Percentiles rank a stretch among this genome's conserved stretches.
phyloP scores from a whole-genome alignment of 23 tunicate species.

The Trididemnum miniatum region DNA sequence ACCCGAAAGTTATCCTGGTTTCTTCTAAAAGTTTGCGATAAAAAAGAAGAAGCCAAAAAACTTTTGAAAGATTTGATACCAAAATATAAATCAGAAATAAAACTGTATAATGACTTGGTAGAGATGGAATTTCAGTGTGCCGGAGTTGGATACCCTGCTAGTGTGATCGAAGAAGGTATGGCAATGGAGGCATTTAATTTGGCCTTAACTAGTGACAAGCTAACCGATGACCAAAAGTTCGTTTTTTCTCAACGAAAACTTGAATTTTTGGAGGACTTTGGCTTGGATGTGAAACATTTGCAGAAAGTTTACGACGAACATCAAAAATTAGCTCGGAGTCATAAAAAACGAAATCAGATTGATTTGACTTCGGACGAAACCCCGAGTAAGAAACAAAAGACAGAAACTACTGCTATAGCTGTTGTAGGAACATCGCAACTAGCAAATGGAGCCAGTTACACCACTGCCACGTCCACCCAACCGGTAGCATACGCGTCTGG shows the following conservation, averaged over 20 bases:
- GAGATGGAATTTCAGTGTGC: constrained; percentile 82
- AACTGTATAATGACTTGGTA: constrained; percentile 79
- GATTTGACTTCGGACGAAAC: constrained; percentile 37
- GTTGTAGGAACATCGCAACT: constrained; percentile 38
- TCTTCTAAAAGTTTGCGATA: constrained; percentile 58
- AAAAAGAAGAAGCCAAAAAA: constrained; percentile 56
- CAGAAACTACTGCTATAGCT: constrained; percentile 45
- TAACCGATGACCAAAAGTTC: constrained; percentile 80
- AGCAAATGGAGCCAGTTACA: constrained; percentile 38
- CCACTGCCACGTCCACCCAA: constrained; percentile 32
- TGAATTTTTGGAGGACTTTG: constrained; percentile 88
- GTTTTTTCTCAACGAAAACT: constrained; percentile 79
- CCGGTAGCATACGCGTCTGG: constrained; percentile 30
- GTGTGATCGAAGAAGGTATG: constrained; percentile 41
- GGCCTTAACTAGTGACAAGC: constrained; percentile 51
- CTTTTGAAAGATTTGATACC: constrained; percentile 66
- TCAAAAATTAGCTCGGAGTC: constrained; percentile 68
- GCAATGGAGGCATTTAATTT: constrained; percentile 76
- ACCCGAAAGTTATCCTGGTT: constrained; percentile 83
- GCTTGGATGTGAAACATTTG: constrained; percentile 69
- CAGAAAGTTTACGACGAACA: constrained; percentile 89
- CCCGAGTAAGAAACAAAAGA: constrained; percentile 70
- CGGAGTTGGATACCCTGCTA: constrained; percentile 13
- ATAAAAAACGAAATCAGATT: constrained; percentile 55
- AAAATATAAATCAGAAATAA: constrained; percentile 46